Base-by-base conservation (phyloP, 1,140 invertebrate species). In the Chlorops oryzae region DNA sequence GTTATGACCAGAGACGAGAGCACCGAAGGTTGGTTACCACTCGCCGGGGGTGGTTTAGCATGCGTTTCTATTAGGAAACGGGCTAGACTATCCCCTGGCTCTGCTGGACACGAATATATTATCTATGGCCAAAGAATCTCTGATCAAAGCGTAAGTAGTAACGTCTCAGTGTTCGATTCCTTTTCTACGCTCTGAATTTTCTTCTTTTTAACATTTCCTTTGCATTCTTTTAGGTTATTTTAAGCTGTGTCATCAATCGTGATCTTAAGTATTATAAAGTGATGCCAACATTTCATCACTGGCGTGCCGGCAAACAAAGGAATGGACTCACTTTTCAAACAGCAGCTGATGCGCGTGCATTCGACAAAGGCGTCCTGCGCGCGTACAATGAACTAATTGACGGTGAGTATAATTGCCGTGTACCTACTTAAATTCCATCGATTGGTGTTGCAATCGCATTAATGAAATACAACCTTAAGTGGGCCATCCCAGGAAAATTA, bases 1-100 rank as follows among this genome's bases (percentile, higher is more conserved):
- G 93, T 96, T 78, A 97, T 97, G 94, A 94, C 89, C 68, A 81
- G 93, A 60, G 93, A 97, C 84, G 94, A 96, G 74, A 92, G 88
- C 72, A 91, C 88, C 46, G 93, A 92, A 54, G 92, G 92, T 56
- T 97, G 94, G 94, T 84, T 96, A 65, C 92, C 92, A 58, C 79
- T 95, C 72, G 90, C 87, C 55, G 91, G 90, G 57, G 92, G 92
- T 61, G 93, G 93, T 49, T 82, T 96, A 32, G 92, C 91, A 63
- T 89, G 91, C 74, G 89, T 92, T 57, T 90, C 89, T 60, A 89
- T 94, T 56, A 81, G 88, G 58, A 87, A 85, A 70, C 79, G 84
- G 55, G 73, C 76, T 70, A 69, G 77, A 70, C 62, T 76, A 62
- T 71, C 72, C 65, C 70, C 61, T 60, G 57, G 62, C 53, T 38